These are phyloP conservation scores for Mechanitis messenoides DNA, from an alignment of 2,888 invertebrate genomes.

Conservation along the genomic window DNA sequence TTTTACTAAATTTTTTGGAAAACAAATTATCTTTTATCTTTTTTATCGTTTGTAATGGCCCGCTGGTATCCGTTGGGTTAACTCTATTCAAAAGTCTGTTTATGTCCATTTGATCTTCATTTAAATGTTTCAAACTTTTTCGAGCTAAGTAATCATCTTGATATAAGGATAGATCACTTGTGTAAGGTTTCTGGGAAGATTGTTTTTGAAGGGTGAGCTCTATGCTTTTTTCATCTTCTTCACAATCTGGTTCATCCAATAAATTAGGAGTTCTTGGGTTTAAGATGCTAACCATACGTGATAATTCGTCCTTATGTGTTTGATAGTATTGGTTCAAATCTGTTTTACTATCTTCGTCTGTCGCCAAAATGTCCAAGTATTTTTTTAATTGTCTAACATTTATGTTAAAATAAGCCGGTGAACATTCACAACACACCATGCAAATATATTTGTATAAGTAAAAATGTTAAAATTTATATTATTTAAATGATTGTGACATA, in stretches of 20 bases:
- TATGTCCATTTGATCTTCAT: slow-evolving; percentile 64
- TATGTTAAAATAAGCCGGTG: slow-evolving; percentile 36
- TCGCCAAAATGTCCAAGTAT: slow-evolving; percentile 79
- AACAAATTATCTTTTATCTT: slow-evolving; percentile 79
- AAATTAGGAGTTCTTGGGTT: slow-evolving; percentile 59
- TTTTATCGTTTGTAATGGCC: slow-evolving; percentile 73
- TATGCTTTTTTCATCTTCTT: slow-evolving; percentile 59
- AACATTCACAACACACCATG: slow-evolving; percentile 66
- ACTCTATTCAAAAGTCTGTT: slow-evolving; percentile 73
- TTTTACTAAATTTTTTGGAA: slow-evolving; percentile 77
- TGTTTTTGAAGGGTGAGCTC: slow-evolving; percentile 42
- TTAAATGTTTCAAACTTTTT: slow-evolving; percentile 57
- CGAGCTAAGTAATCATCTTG: slow-evolving; percentile 58
- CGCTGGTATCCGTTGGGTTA: slow-evolving; percentile 60
- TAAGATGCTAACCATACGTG: slow-evolving; percentile 55
- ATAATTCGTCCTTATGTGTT: slow-evolving; percentile 61
- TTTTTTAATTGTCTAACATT: slow-evolving; percentile 70
- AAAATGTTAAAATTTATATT: slow-evolving; percentile 31
- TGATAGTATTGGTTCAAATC: slow-evolving; percentile 64
- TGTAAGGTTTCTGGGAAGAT: slow-evolving; percentile 51
- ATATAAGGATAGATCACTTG: slow-evolving; percentile 56
- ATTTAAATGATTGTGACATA: slow-evolving; percentile 1
- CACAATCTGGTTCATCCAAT: slow-evolving; percentile 57
- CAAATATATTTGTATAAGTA: slow-evolving; percentile 64
- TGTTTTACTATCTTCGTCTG: slow-evolving; percentile 61